Evolutionary conservation across 1,140 invertebrate genomes (phyloP), one percentile per base, ranked within the genome.

Genomic region (Lucilia sericata): DNA sequence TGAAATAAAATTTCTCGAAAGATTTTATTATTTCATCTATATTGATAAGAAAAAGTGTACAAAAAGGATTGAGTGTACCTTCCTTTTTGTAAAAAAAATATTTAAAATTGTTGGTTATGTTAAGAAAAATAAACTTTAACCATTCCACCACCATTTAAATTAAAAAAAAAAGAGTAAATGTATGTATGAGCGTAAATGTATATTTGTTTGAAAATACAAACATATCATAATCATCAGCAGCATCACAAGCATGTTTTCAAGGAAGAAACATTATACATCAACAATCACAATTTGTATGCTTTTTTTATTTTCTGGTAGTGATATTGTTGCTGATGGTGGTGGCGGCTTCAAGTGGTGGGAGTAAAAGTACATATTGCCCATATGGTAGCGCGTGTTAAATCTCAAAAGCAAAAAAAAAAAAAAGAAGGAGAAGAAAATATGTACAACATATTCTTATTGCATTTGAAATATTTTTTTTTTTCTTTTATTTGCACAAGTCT

Each of bases 301-400:
- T 55, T 55, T 55, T 55, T 14, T 12, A 1, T 55, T 55, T 55
- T 55, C 17, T 55, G 10, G 1, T 30, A 30, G 1, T 30, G 25
- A 30, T 30, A 3, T 30, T 30, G 25, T 30, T 30, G 25, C 25
- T 30, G 25, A 30, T 30, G 25, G 1, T 30, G 25, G 25, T 42
- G n/a, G 55, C 14, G 75, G 76, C 49, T 78, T 47, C 75, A 78
- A 78, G 75, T 47, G 42, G 42, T 80, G 76, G 76, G 42, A 49
- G 76, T 70, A 9, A 80, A 10, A 51, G 3, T 21, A 30, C 25
- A 30, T 30, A 49, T 19, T 49, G 47, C 42, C 76, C 76, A 80
- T 80, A 80, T 80, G 76, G 76, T 49, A 49, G 76, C 76, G 76
- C 76, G 76, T 80, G 76, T 51, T 80, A 80, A 49, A 25, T 80